Evolutionary conservation across 1,140 invertebrate species (phyloP), one percentile per base, ranked within the genome.

Genomic region (Chelonus insularis): DNA sequence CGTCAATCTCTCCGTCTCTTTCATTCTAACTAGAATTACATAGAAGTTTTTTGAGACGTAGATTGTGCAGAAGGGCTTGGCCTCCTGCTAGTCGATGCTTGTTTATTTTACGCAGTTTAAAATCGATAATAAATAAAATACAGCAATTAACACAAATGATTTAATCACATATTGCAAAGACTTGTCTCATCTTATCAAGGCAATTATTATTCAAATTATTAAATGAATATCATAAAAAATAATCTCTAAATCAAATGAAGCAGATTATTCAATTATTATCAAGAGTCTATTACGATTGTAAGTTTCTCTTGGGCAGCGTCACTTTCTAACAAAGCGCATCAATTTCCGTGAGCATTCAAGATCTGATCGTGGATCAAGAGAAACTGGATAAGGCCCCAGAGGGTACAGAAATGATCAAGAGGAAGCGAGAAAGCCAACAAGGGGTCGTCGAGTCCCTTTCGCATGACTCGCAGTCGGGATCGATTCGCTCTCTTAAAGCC

Each of bases 321-420:
- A 57, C 50, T 68, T 65, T 64, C 50, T 62, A 64, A 63, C 47
- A 41, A 60, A 59, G 65, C 55, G 36, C 56, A 62, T 43, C 45
- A 61, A 45, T 67, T 65, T 51, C 14, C 32, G 2, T 23, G 37
- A 8, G 14, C 11, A 39, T 39, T 12, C n/a, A 12, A 39, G 37
- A 39, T 39, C 11, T n/a, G 37, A 39, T 39, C 37, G 37, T 39
- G 37, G 14, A 39, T 39, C 37, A 34, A 7, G 32, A 34, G 32
- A 34, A 34, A 34, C 32, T 34, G n/a, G 37, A 39, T 12, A 39
- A 39, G 11, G 37, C 37, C 37, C 37, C 37, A 39, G n/a, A 14
- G 37, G 37, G n/a, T 14, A 12, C 14, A 39, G 32, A 4, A 36
- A 50, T 41, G 3, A 29, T 32, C 18, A 47, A 16, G 20, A n/a